Conservation (phyloP, 1,140 invertebrate genomes). For the Plutomurus gul region DNA sequence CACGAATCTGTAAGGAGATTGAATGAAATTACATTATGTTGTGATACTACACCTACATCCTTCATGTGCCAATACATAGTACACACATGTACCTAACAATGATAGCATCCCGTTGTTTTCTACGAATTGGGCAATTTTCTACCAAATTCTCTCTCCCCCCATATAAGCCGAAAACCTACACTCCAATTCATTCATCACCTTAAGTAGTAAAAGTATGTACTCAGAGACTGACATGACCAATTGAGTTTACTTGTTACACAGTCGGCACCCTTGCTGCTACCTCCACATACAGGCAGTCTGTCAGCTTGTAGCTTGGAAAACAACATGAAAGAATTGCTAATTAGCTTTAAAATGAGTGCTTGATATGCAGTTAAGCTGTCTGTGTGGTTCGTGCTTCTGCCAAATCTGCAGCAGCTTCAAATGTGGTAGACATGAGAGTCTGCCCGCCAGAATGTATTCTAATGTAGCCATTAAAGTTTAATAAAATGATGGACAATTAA, state of each 20-base stretch:
- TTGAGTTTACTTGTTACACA: background rate
- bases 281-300: background rate
- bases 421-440: too few relatives aligned
- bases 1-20: background rate
- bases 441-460: too few relatives aligned
- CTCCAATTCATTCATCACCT: background rate
- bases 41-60: background rate
- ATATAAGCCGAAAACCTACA: constrained; percentile 3
- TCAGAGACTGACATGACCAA: background rate
- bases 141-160: background rate
- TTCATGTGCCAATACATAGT: too few relatives aligned
- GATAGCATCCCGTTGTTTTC: background rate
- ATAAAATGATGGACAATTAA: constrained; percentile 23
- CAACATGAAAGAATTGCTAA: background rate
- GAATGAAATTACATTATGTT: background rate
- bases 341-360: background rate
- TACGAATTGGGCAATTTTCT: background rate
- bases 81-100: too few relatives aligned
- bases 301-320: too few relatives aligned
- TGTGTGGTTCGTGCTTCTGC: too few relatives aligned
- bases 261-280: background rate
- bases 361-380: constrained; percentile 9
- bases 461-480: background rate
- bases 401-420: too few relatives aligned
- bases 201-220: too few relatives aligned